A percentile compares a stretch with the other conserved stretches of the same genome.
phyloP scores from a whole-genome alignment of 2,888 invertebrate genomes.

The Gastrophysa polygoni region DNA sequence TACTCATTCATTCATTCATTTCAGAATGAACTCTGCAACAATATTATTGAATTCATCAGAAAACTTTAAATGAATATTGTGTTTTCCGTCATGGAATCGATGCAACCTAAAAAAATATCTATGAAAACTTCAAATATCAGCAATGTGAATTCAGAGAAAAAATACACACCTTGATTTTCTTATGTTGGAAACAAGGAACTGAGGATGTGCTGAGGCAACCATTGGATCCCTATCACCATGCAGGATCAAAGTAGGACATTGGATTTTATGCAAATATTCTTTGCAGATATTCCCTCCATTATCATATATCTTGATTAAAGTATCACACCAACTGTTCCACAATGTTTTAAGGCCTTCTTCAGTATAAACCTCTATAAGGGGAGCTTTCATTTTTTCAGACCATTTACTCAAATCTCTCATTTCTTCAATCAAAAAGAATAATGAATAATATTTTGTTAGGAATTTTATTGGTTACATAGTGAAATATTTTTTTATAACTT shows the following conservation, averaged over 20 bases:
- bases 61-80: slow-evolving; percentile 82
- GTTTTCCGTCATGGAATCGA: slow-evolving; percentile 82
- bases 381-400: slow-evolving; percentile 78
- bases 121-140: not conserved
- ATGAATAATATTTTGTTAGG: too few species aligned
- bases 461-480: too few species aligned
- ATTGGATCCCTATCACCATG: slow-evolving; percentile 85
- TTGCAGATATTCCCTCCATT: slow-evolving; percentile 77
- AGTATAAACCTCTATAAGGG: slow-evolving; percentile 76
- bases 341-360: slow-evolving; percentile 69
- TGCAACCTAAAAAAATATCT: slow-evolving; percentile 65
- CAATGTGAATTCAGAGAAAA: slow-evolving; percentile 33
- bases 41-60: slow-evolving; percentile 79
- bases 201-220: slow-evolving; percentile 75
- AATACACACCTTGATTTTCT: slow-evolving; percentile 65
- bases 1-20: too few species aligned
- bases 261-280: slow-evolving; percentile 66
- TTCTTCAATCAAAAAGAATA: not conserved
- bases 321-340: slow-evolving; percentile 78
- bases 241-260: slow-evolving; percentile 78
- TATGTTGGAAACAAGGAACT: slow-evolving; percentile 73
- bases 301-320: slow-evolving; percentile 63
- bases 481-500: too few species aligned
- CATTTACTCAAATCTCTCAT: slow-evolving; percentile 62
- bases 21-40: slow-evolving; percentile 71